These are phyloP conservation scores for Apodemia hepburni DNA, from an alignment of 2,888 invertebrate species.

Conservation along the genomic window DNA sequence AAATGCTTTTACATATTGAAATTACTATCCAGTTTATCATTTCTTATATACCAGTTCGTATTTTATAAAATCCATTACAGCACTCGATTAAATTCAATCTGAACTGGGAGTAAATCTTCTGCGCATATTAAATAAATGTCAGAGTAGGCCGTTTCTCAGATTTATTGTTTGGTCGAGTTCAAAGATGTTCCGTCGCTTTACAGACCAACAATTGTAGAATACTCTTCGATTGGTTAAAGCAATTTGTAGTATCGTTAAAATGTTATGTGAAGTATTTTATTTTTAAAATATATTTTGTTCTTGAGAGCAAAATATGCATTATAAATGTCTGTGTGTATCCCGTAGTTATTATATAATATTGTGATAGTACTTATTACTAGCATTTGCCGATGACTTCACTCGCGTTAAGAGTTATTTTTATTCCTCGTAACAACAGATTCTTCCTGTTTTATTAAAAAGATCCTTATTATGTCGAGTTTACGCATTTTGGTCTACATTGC, in stretches of 20 bases:
- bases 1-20: slow-evolving; percentile 3
- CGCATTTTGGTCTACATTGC: no score
- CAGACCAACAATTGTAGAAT: slow-evolving; percentile 12
- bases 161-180: slow-evolving; percentile 44
- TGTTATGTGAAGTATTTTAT: background rate
- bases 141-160: slow-evolving; percentile 51
- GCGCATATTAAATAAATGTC: slow-evolving; percentile 74
- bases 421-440: no score
- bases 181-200: slow-evolving; percentile 12
- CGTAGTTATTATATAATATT: background rate
- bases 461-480: no score
- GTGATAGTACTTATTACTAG: no score
- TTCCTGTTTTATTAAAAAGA: no score
- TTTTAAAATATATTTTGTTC: background rate
- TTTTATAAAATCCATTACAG: slow-evolving; percentile 62
- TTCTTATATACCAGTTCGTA: slow-evolving; percentile 33
- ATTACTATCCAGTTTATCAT: background rate
- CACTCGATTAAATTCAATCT: slow-evolving; percentile 72
- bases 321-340: no score
- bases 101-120: slow-evolving; percentile 69
- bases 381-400: no score
- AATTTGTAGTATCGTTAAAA: slow-evolving; percentile 8
- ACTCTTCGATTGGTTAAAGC: slow-evolving; percentile 11
- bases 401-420: no score
- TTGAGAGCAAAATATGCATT: no score